phyloP scores from a whole-genome alignment of 2,888 invertebrate genomes.

The Sthenelais limicola region DNA sequence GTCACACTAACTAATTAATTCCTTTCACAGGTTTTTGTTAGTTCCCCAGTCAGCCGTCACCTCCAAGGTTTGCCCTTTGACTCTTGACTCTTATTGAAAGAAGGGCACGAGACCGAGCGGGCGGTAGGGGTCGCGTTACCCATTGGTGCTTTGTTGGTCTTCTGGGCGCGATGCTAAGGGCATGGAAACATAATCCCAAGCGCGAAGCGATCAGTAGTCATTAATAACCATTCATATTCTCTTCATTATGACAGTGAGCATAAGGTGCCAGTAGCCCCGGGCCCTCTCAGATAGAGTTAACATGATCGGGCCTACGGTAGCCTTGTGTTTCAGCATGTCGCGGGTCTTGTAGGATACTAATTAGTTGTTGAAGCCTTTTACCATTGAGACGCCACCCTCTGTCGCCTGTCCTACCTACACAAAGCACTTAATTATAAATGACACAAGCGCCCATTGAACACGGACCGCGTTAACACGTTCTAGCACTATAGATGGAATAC shows the following conservation, averaged over 20 bases:
- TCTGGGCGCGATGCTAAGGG: not conserved
- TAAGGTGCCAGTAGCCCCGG: too few relatives aligned
- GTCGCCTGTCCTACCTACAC: not conserved
- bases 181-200: not conserved
- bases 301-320: too few relatives aligned
- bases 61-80: conserved; percentile 8
- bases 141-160: not conserved
- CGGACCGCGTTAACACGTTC: conserved; percentile 18
- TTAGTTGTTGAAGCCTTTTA: conserved; percentile 18
- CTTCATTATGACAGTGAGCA: too few relatives aligned
- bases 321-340: not conserved
- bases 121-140: not conserved
- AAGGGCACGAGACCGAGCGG: not conserved
- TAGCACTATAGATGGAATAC: conserved; percentile 11
- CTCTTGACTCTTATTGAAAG: not conserved
- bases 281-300: too few relatives aligned
- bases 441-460: conserved; percentile 5
- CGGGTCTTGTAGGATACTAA: conserved; percentile 23
- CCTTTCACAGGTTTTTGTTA: conserved; percentile 20
- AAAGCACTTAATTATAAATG: conserved; percentile 23
- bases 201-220: not conserved
- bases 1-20: conserved; percentile 31
- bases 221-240: too few relatives aligned
- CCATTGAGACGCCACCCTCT: not conserved
- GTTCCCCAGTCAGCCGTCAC: conserved; percentile 12